A percentile compares a stretch with the other conserved stretches of the same genome.
Evolutionary conservation across 2,797 vertebrate species (phyloP).

Genomic region (Cichlasoma orientale): DNA sequence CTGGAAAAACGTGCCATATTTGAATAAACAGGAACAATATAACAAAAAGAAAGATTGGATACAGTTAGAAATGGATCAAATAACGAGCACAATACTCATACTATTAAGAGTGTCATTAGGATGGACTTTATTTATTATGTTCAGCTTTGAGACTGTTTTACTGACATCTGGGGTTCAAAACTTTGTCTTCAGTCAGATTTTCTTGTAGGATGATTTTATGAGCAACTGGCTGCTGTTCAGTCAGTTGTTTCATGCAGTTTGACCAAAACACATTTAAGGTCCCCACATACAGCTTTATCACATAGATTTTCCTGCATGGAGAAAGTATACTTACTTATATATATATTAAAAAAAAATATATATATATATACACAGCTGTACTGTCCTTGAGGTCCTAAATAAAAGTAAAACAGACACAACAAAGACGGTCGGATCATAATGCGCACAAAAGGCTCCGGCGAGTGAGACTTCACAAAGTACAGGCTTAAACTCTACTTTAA

Average conservation of each 20-base stretch:
- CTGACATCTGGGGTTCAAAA: not conserved
- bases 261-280: too few relatives aligned
- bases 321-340: too few relatives aligned
- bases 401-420: too few relatives aligned
- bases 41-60: constrained; percentile 17
- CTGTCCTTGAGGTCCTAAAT: too few relatives aligned
- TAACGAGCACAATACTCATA: not conserved
- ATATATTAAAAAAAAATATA: too few relatives aligned
- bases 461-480: too few relatives aligned
- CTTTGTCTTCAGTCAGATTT: not conserved
- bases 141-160: not conserved
- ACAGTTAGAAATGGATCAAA: not conserved
- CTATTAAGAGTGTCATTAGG: not conserved
- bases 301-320: too few relatives aligned
- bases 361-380: too few relatives aligned
- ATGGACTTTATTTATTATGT: not conserved
- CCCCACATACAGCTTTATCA: too few relatives aligned
- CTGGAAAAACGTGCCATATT: constrained; percentile 46
- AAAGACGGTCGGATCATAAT: too few relatives aligned
- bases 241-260: not conserved
- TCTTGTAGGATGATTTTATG: not conserved
- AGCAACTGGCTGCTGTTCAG: not conserved
- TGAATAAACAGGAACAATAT: constrained; percentile 31
- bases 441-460: too few relatives aligned
- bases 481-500: too few relatives aligned